Base-by-base conservation (phyloP, 2,888 invertebrate genomes). In the Apamea monoglypha region DNA sequence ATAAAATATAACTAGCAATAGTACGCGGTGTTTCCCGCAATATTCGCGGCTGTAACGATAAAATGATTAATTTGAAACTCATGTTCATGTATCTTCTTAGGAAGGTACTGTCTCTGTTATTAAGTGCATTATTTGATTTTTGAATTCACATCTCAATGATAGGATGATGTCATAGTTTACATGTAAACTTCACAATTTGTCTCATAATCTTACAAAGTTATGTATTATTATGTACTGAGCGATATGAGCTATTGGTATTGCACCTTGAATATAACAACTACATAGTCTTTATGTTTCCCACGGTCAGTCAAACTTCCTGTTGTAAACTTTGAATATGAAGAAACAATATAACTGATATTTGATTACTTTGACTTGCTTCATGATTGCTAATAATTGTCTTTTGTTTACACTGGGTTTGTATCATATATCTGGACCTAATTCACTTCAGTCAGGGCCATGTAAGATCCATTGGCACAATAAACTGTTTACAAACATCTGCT, bases 141-240 rank as follows among this genome's bases (percentile, higher is more conserved):
- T 63, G 66, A 77, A 87, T 85, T 85, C 76, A 87, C 85, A 69
- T 74, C 40, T 74, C 74, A 85, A 74, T 80, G 88, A 72, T 80
- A 84, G 61, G 74, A 87, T 85, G 85, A 85, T 87, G 85, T 85
- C 85, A 87, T 85, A 84, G 77, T 85, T 80, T 74, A 77, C 72
- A 87, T 76, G 61, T 75, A 63, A 86, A 77, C 76, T 82, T 76
- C 61, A 79, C 73, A 76, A 76, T 74, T 88, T 76, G 76, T 73
- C 40, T 76, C 63, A 53, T 82, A 78, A 79, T 80, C 74, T 85
- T 67, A 73, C 71, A 66, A 81, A 85, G 47, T 72, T 71, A 86
- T 68, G 69, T 75, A 76, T 81, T 76, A 69, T 74, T 74, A 67
- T 61, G 79, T 71, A 70, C 63, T 74, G 59, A 76, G 56, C 53